Conservation (phyloP, 2,888 invertebrate genomes). For the Cephalotes varians region DNA sequence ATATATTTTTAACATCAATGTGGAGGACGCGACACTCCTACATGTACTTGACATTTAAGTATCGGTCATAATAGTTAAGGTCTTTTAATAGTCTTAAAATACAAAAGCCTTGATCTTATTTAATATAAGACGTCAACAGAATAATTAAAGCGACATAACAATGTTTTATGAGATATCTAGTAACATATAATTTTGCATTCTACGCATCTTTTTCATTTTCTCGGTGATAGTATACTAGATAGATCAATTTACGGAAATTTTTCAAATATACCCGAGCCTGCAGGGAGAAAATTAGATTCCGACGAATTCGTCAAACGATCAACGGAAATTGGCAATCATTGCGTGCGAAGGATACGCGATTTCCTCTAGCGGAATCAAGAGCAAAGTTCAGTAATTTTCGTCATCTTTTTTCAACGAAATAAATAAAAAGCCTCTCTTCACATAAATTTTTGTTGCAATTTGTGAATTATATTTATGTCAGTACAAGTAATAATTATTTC, state of each 20-base stretch:
- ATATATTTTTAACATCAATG: not conserved
- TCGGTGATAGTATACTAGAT: not conserved
- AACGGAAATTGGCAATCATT: slow-evolving; percentile 72
- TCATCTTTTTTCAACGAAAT: not conserved
- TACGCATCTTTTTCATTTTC: not conserved
- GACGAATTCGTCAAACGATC: slow-evolving; percentile 56
- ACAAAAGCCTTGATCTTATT: not conserved
- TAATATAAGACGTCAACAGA: not conserved
- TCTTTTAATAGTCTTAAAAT: not conserved
- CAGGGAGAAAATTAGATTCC: slow-evolving; percentile 53
- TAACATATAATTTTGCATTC: not conserved
- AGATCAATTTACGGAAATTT: slow-evolving; percentile 50
- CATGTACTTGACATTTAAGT: slow-evolving; percentile 22
- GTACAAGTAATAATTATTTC: not conserved
- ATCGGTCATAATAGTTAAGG: not conserved
- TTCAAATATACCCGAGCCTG: not conserved
- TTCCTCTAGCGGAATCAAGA: slow-evolving; percentile 24
- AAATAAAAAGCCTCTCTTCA: not conserved
- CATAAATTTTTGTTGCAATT: slow-evolving; percentile 8
- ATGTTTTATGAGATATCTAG: not conserved
- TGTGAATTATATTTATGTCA: not conserved
- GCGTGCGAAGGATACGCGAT: slow-evolving; percentile 55
- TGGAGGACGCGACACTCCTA: not conserved
- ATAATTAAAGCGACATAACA: not conserved
- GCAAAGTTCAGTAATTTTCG: not conserved